phyloP scores from a whole-genome alignment of 2,113 vertebrate species.

The Scartelaos histophorus region DNA sequence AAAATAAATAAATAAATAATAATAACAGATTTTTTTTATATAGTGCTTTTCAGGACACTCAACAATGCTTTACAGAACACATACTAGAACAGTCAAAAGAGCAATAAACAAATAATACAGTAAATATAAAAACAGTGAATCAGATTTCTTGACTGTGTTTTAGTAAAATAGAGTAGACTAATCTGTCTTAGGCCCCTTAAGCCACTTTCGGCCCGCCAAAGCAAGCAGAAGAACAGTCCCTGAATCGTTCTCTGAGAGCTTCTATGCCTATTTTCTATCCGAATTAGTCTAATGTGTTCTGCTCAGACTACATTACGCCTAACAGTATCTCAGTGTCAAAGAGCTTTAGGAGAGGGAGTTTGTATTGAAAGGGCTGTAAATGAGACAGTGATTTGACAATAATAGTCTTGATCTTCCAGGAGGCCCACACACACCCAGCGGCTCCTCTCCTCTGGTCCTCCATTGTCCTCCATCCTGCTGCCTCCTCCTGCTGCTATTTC shows the following conservation, averaged over 20 bases:
- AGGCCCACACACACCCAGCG: conserved; percentile 54
- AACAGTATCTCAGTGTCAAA: background rate
- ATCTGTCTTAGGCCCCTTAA: background rate
- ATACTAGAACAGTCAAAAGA: no score
- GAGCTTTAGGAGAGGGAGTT: conserved; percentile 21
- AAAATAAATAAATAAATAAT: no score
- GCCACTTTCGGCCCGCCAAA: background rate
- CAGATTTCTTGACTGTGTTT: no score
- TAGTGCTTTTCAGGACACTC: no score
- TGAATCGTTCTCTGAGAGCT: background rate
- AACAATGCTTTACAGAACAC: no score
- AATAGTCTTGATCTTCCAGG: conserved; percentile 73
- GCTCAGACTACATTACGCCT: background rate
- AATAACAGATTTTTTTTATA: no score
- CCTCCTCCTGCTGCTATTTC: conserved; percentile 71
- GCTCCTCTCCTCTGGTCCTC: conserved; percentile 43
- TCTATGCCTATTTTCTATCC: background rate
- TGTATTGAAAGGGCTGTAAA: conserved; percentile 46
- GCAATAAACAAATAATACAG: no score
- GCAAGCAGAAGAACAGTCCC: background rate
- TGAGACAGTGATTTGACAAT: conserved; percentile 73
- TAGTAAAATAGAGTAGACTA: no score
- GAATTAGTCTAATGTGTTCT: background rate
- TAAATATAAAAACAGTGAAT: no score
- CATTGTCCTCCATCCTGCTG: conserved; percentile 56